Base-by-base conservation (phyloP, 1,140 invertebrate genomes). In the Eriocheir sinensis region DNA sequence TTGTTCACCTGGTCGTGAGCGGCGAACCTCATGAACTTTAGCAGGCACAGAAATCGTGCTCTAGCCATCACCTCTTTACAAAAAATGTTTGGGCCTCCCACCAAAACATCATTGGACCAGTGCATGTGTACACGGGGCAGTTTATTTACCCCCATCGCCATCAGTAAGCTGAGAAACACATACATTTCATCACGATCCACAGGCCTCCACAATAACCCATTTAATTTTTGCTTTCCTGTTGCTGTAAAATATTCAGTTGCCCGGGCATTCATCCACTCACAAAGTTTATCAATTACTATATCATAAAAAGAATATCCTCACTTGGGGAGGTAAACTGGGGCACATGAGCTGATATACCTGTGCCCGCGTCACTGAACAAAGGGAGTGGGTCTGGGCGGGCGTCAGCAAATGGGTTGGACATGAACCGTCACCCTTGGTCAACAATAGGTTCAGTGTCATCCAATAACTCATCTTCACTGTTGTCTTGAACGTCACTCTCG, bases 241-340 rank as follows among this genome's bases (percentile, higher is more conserved):
- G 41, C 27, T 32, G 2, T 6, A 30, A 27, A 30, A 44, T 90
- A 90, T 9, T 40, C 32, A 21, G 27, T 40, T 4, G 89, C 89
- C 41, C 48, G 8, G 2, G 8, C 40, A 90, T 44, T 44, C 48
- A 90, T 41, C 48, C 89, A 90, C n/a, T 34, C 15, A 48, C 89
- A 90, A 3, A 90, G 9, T 90, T 41, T 89, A 9, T 90, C 41
- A 15, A 90, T 48, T 41, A 90, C 41, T n/a, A 3, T 9, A 3
- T 90, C n/a, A 53, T 90, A 36, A 41, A 90, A n/a, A 60, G 48
- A 90, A 17, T 48, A n/a, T n/a, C n/a, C n/a, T n/a, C n/a, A n/a
- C n/a, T n/a, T n/a, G n/a, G n/a, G n/a, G n/a, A n/a, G n/a, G n/a
- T n/a, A n/a, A n/a, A n/a, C n/a, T n/a, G n/a, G n/a, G n/a, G n/a